A percentile compares a stretch with the other conserved stretches of the same genome.
These are phyloP conservation scores for Elanus axillaris DNA, from an alignment of 2,113 vertebrate species.

Conservation along the genomic window DNA sequence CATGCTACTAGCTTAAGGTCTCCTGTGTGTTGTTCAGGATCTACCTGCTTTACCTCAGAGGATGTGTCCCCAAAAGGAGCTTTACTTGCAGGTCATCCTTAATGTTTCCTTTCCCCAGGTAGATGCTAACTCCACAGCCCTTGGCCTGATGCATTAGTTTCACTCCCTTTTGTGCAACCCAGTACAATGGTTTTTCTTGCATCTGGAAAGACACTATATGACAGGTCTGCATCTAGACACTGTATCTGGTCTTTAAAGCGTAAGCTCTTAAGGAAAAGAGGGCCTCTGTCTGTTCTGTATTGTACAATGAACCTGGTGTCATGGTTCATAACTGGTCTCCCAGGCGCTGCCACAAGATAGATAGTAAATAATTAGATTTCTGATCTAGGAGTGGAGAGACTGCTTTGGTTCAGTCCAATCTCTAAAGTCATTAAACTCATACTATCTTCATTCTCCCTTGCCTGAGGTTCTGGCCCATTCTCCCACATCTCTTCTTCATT, in stretches of 20 bases:
- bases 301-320: neutral
- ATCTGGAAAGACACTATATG: neutral
- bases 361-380: slow-evolving; percentile 20
- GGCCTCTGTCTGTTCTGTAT: neutral
- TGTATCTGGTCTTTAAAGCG: neutral
- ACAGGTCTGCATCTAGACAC: neutral
- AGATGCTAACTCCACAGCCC: neutral
- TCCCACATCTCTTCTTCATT: neutral
- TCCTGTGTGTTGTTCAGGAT: neutral
- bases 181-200: neutral
- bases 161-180: neutral
- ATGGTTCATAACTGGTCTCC: neutral
- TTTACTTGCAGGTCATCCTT: neutral
- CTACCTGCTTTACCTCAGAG: neutral
- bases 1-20: neutral
- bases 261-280: neutral
- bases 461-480: neutral
- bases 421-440: slow-evolving; percentile 1
- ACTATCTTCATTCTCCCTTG: neutral
- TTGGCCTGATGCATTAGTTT: neutral
- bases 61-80: neutral
- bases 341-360: neutral
- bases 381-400: neutral
- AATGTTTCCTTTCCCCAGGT: neutral
- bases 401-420: neutral